Conservation (phyloP, 2,797 vertebrate species). For the Acanthurus tractus region DNA sequence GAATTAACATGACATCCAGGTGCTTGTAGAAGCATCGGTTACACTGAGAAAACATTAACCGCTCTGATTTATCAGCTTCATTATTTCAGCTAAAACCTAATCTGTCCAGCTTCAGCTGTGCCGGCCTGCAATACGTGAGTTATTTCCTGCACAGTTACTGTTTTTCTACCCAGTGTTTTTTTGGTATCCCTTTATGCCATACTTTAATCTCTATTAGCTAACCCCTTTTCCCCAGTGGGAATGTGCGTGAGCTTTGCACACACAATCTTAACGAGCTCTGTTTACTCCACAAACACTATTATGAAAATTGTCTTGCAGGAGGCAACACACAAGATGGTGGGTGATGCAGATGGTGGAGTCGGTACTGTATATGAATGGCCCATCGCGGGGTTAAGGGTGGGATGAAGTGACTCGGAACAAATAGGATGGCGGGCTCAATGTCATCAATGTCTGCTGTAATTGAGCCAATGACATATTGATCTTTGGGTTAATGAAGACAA, state of each 20-base stretch:
- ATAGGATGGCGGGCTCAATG: constrained; percentile 75
- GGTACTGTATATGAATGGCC: constrained; percentile 27
- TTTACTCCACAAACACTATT: constrained; percentile 74
- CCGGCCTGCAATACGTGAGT: neutral
- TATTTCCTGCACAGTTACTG: constrained; percentile 14
- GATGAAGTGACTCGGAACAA: constrained; percentile 77
- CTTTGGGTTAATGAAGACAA: constrained; percentile 83
- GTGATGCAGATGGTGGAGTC: constrained; percentile 14
- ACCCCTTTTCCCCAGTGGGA: constrained; percentile 38
- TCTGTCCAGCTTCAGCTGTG: constrained; percentile 17
- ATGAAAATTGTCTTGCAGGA: constrained; percentile 61
- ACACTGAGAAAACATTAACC: constrained; percentile 22
- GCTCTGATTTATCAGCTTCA: constrained; percentile 25
- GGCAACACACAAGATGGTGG: constrained; percentile 29
- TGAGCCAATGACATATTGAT: constrained; percentile 83
- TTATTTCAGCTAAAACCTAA: constrained; percentile 20
- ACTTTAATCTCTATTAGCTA: constrained; percentile 63
- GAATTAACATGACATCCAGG: constrained; percentile 29
- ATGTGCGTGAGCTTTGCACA: constrained; percentile 46
- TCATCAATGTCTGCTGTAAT: constrained; percentile 79
- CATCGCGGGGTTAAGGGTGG: constrained; percentile 54
- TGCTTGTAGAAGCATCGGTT: constrained; percentile 11
- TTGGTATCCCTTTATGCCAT: constrained; percentile 29
- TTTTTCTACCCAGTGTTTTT: constrained; percentile 29
- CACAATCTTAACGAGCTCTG: constrained; percentile 59